Evolutionary conservation across 2,888 invertebrate species (phyloP).

Genomic region (Abrostola triplasia): DNA sequence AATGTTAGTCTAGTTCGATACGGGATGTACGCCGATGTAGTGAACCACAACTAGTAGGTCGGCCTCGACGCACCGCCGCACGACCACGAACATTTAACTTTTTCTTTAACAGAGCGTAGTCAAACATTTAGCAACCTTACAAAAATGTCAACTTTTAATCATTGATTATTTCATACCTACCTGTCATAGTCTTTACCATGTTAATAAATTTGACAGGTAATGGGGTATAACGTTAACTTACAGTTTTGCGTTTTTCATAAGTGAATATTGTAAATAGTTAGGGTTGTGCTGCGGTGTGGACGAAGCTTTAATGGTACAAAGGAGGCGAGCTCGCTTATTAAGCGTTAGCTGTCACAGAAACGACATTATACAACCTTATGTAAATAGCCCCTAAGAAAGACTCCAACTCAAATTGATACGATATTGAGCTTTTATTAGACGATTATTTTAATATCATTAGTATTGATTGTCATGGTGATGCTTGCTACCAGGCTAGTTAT

Average conservation of each 20-base stretch:
- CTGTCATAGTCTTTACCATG: no score
- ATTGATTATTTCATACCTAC: no score
- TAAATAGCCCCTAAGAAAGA: slow-evolving; percentile 1
- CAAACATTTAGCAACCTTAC: background rate
- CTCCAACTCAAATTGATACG: background rate
- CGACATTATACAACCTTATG: background rate
- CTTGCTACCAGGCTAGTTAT: background rate
- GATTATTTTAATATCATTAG: slow-evolving; percentile 1
- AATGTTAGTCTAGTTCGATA: slow-evolving; percentile 79
- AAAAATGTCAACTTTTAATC: no score
- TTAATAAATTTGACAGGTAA: no score
- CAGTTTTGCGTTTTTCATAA: slow-evolving; percentile 12
- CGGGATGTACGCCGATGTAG: slow-evolving; percentile 75
- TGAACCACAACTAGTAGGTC: slow-evolving; percentile 69
- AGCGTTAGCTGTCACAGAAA: slow-evolving; percentile 46
- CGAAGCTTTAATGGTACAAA: slow-evolving; percentile 71
- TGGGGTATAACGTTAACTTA: no score
- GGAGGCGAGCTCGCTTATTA: slow-evolving; percentile 61
- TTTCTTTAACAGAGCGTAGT: slow-evolving; percentile 25
- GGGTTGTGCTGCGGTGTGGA: slow-evolving; percentile 57
- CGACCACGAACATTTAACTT: slow-evolving; percentile 14
- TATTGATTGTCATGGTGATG: background rate
- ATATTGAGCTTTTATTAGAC: slow-evolving; percentile 3
- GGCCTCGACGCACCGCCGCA: slow-evolving; percentile 61
- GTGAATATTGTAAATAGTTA: slow-evolving; percentile 33